phyloP scores from a whole-genome alignment of 2,113 vertebrate species.

The Conger conger region DNA sequence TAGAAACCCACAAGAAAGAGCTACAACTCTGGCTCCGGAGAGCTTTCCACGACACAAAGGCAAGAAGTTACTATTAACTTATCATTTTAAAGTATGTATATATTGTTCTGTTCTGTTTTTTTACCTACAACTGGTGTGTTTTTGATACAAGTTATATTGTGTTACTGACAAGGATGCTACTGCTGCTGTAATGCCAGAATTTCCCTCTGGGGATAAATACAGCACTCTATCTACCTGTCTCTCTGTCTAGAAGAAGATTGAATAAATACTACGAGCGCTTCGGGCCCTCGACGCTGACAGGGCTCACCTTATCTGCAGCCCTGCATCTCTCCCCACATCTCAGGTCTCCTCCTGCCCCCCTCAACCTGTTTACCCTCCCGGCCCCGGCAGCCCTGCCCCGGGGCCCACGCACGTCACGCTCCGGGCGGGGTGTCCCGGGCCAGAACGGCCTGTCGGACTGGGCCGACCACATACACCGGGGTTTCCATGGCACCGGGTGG shows the following conservation, averaged over 20 bases:
- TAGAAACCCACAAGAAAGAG: constrained; percentile 17
- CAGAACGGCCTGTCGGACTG: constrained; percentile 18
- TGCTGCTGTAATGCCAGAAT: too few relatives aligned
- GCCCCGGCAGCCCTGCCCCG: neutral
- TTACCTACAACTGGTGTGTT: too few relatives aligned
- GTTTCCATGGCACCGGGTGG: constrained; percentile 12
- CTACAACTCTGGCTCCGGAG: too few relatives aligned
- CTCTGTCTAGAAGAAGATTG: too few relatives aligned
- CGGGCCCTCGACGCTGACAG: neutral
- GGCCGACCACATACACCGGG: constrained; percentile 9
- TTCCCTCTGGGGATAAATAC: too few relatives aligned
- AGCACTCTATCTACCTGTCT: too few relatives aligned
- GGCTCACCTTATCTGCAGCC: constrained; percentile 14
- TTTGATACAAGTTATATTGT: too few relatives aligned
- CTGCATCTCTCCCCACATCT: neutral
- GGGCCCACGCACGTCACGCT: constrained; percentile 23
- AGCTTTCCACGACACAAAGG: too few relatives aligned
- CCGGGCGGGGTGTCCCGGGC: constrained; percentile 15
- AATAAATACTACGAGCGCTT: neutral
- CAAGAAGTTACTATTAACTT: too few relatives aligned
- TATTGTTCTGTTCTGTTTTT: too few relatives aligned
- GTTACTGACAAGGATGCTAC: too few relatives aligned
- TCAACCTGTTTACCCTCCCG: constrained; percentile 14
- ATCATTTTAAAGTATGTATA: too few relatives aligned
- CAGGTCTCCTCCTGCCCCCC: neutral